Evolutionary conservation across 2,113 vertebrate species (phyloP).

Genomic region (Gadus chalcogrammus): DNA sequence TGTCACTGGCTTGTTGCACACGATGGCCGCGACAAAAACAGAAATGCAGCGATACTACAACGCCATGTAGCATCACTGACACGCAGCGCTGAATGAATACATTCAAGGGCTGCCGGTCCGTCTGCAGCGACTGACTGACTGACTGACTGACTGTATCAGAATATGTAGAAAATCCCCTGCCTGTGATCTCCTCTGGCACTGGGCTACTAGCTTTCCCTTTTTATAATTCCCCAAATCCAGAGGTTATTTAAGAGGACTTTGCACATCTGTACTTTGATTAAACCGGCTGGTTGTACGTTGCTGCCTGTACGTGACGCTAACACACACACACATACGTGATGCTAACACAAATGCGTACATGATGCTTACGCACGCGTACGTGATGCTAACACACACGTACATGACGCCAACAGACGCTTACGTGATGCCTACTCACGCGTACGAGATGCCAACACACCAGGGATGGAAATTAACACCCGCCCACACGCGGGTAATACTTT

Average conservation of each 20-base stretch:
- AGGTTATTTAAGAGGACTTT: slow-evolving; percentile 75
- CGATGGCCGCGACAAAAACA: too few relatives aligned
- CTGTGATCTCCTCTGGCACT: slow-evolving; percentile 71
- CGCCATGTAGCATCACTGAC: slow-evolving; percentile 17
- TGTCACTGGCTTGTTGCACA: background rate
- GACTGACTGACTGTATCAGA: slow-evolving; percentile 55
- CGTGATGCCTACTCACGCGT: too few relatives aligned
- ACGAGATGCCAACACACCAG: too few relatives aligned
- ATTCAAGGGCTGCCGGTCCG: slow-evolving; percentile 29
- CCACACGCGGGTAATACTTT: too few relatives aligned
- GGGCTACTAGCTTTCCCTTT: slow-evolving; percentile 69
- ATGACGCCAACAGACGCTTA: too few relatives aligned
- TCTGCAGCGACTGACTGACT: slow-evolving; percentile 32
- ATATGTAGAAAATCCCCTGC: slow-evolving; percentile 63
- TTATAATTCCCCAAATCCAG: slow-evolving; percentile 75
- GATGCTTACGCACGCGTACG: too few relatives aligned
- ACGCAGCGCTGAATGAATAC: slow-evolving; percentile 44
- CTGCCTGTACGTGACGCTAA: too few relatives aligned
- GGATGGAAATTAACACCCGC: too few relatives aligned
- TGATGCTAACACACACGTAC: too few relatives aligned
- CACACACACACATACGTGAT: too few relatives aligned
- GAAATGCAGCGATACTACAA: slow-evolving; percentile 14
- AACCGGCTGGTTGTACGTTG: slow-evolving; percentile 28
- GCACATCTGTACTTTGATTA: slow-evolving; percentile 75
- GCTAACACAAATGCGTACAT: too few relatives aligned